Percentiles rank a stretch among this genome's conserved stretches.
Conservation (phyloP, 1,140 invertebrate genomes). For the Parasteatoda tepidariorum region DNA sequence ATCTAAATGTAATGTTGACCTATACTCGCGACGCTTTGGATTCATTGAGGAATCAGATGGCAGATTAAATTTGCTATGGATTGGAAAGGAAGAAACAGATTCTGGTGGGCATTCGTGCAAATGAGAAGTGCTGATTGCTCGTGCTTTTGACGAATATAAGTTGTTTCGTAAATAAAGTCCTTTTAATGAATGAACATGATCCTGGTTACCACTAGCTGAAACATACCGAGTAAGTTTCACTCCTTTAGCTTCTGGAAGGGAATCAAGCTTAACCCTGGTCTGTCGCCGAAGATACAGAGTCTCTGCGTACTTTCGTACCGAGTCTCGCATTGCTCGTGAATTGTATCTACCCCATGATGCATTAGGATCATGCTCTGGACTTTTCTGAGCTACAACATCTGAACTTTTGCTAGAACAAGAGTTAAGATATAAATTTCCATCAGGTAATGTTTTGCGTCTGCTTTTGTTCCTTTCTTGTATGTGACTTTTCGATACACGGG, state of each 20-base stretch:
- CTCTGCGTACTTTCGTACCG: constrained; percentile 46
- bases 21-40: too few species aligned
- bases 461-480: background rate
- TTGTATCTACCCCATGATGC: constrained; percentile 57
- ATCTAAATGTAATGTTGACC: too few species aligned
- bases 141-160: background rate
- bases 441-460: constrained; percentile 44
- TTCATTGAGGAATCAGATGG: too few species aligned
- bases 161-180: background rate
- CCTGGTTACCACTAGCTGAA: background rate
- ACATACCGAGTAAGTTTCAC: constrained; percentile 17
- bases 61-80: too few species aligned
- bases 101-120: constrained; percentile 21
- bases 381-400: background rate
- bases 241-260: constrained; percentile 16
- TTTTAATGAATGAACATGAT: background rate
- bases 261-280: constrained; percentile 17
- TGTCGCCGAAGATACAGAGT: constrained; percentile 28
- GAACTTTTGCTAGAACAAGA: background rate
- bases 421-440: constrained; percentile 18
- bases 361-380: constrained; percentile 45
- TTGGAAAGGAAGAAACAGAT: background rate
- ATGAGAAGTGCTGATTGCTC: constrained; percentile 23
- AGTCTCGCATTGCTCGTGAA: constrained; percentile 51
- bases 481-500: constrained; percentile 7